Conservation (phyloP, 2,113 vertebrate species). For the Cyrtonyx montezumae region DNA sequence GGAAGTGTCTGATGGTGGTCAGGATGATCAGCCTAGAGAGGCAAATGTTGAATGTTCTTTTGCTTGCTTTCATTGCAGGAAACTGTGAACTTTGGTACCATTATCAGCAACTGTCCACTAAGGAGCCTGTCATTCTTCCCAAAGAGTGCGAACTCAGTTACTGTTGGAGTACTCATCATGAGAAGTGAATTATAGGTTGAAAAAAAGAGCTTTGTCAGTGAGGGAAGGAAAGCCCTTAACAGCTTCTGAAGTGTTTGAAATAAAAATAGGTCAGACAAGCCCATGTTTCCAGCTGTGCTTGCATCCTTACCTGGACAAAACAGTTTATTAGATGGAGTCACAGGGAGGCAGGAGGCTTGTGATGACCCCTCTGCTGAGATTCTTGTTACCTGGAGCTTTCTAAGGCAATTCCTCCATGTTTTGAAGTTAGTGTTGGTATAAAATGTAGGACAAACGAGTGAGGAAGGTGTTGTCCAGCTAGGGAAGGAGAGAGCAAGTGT, state of each 20-base stretch:
- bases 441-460: not conserved
- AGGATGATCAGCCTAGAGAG: not conserved
- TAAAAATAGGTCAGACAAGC: slow-evolving; percentile 39
- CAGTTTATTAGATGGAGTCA: not conserved
- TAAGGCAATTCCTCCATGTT: not conserved
- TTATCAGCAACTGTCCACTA: not conserved
- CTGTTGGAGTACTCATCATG: not conserved
- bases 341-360: not conserved
- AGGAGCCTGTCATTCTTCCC: not conserved
- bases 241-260: slow-evolving; percentile 14
- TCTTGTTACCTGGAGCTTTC: not conserved
- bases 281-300: slow-evolving; percentile 10
- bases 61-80: slow-evolving; percentile 17
- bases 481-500: not conserved
- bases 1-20: not conserved
- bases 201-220: not conserved
- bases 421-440: not conserved
- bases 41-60: not conserved
- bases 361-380: not conserved
- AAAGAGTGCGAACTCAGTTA: not conserved
- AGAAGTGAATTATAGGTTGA: not conserved
- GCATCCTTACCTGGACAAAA: not conserved
- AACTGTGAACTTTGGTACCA: slow-evolving; percentile 17
- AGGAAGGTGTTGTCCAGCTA: not conserved
- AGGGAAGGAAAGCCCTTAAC: slow-evolving; percentile 1